phyloP scores from a whole-genome alignment of 30 jellyfish, hydroid and myxozoan genomes.

The Pelagia noctiluca region DNA sequence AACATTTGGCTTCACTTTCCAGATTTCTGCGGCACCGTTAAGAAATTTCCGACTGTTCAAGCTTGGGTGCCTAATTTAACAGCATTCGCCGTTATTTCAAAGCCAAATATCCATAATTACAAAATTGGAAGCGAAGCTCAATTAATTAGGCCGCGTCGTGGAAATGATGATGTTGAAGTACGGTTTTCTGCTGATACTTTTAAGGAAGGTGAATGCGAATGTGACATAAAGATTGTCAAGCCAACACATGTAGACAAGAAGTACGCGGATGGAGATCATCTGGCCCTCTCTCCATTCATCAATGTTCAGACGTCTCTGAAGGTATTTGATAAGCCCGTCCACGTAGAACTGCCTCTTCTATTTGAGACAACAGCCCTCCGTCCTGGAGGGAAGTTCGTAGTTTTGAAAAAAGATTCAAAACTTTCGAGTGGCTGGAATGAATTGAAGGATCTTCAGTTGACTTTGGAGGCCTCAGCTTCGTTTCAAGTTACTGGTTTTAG shows the following conservation, averaged over 20 bases:
- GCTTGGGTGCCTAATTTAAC: not conserved
- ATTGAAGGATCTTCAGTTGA: not conserved
- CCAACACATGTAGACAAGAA: too few species aligned
- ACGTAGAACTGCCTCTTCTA: not conserved
- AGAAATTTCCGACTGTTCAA: not conserved
- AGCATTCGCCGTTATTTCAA: not conserved
- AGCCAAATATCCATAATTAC: not conserved
- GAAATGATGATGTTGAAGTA: not conserved
- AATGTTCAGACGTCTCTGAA: not conserved
- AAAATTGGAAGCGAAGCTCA: not conserved
- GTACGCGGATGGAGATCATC: not conserved
- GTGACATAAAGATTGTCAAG: not conserved
- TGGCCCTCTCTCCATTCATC: not conserved
- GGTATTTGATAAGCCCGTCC: not conserved
- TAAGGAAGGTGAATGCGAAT: not conserved
- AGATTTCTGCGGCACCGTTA: not conserved
- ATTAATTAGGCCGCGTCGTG: not conserved
- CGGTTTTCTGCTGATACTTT: not conserved
- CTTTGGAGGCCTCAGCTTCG: not conserved
- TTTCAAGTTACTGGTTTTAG: not conserved
- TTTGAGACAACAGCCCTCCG: not conserved
- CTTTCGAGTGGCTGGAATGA: not conserved
- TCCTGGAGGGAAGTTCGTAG: not conserved
- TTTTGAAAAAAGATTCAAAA: not conserved
- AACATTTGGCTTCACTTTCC: too few species aligned